Base-by-base conservation (phyloP, 1,140 invertebrate genomes). In the Dryas iulia region DNA sequence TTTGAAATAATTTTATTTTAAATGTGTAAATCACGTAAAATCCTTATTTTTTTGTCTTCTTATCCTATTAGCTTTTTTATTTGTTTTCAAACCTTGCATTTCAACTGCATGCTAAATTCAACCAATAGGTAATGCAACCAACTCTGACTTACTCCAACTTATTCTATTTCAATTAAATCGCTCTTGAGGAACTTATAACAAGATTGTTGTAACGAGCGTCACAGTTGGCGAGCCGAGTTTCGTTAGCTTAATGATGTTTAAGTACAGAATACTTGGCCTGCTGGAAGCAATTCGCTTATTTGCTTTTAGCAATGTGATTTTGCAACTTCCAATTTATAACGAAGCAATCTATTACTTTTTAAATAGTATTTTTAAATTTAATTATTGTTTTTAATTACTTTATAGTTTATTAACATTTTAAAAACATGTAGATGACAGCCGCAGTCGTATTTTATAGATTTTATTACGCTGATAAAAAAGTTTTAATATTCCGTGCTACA, bases 111-210 rank as follows among this genome's bases (percentile, higher is more conserved):
- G 12, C 39, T 26, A 18, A 64, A 70, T 74, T 71, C 39, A 30
- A 70, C 59, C 69, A 61, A 66, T 62, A 66, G 52, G n/a, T n/a
- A n/a, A n/a, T 66, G 62, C 35, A 63, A 70, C 59, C 52, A 59
- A 68, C 54, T 56, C 26, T 23, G 25, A 62, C 60, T 62, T 24
- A 64, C 57, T 59, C 58, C 56, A 64, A 59, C 26, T 64, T 63
- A 18, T 18, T 65, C 39, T 53, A 68, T 71, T 57, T 52, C 52
- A 74, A 74, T 69, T 69, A 63, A 69, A 57, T 63, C 24, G 54
- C 25, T 69, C 59, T 61, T 47, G 59, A 61, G 60, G 26, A 69
- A 69, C 60, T 74, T 70, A 65, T 74, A 71, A 74, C 61, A 74
- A 74, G 68, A 71, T 67, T 64, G 69, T 58, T 59, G 54, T 67